phyloP scores from a whole-genome alignment of 1,140 invertebrate species.

The Drosophila jambulina region DNA sequence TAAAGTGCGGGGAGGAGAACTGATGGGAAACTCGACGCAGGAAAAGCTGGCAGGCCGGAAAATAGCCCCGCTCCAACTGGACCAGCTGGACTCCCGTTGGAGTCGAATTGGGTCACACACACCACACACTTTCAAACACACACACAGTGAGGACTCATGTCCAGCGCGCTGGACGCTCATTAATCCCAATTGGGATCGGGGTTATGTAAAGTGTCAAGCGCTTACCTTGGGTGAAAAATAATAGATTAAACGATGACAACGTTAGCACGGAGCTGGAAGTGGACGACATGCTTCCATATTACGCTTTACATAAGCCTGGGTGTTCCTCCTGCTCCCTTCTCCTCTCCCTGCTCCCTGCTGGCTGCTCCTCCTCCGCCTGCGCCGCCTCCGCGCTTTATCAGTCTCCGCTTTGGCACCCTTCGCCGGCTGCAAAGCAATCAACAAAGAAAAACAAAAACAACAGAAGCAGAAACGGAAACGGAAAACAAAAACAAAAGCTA shows the following conservation, averaged over 20 bases:
- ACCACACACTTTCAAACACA: neutral
- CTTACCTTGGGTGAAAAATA: slow-evolving; percentile 85
- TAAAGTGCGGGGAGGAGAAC: neutral
- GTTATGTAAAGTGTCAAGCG: slow-evolving; percentile 45
- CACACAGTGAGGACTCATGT: neutral
- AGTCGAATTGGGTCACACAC: slow-evolving; percentile 25
- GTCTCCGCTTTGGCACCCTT: slow-evolving; percentile 9
- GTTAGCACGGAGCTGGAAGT: slow-evolving; percentile 82
- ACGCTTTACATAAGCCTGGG: slow-evolving; percentile 76
- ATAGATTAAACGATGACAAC: slow-evolving; percentile 85
- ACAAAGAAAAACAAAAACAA: slow-evolving; percentile 14
- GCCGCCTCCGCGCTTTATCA: slow-evolving; percentile 24
- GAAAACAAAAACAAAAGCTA: slow-evolving; percentile 36
- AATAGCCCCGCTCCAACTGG: slow-evolving; percentile 2
- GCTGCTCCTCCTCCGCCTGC: slow-evolving; percentile 11
- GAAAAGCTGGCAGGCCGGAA: slow-evolving; percentile 14
- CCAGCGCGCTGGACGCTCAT: slow-evolving; percentile 14
- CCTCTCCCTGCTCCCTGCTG: neutral
- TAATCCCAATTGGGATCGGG: slow-evolving; percentile 30
- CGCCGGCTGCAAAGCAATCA: slow-evolving; percentile 52
- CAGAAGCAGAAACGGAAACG: slow-evolving; percentile 22
- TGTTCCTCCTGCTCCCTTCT: slow-evolving; percentile 23
- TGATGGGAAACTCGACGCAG: neutral
- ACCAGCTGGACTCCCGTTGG: slow-evolving; percentile 14
- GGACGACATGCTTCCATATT: slow-evolving; percentile 85